Base-by-base conservation (phyloP, 2,797 vertebrate species). In the Morus bassanus region DNA sequence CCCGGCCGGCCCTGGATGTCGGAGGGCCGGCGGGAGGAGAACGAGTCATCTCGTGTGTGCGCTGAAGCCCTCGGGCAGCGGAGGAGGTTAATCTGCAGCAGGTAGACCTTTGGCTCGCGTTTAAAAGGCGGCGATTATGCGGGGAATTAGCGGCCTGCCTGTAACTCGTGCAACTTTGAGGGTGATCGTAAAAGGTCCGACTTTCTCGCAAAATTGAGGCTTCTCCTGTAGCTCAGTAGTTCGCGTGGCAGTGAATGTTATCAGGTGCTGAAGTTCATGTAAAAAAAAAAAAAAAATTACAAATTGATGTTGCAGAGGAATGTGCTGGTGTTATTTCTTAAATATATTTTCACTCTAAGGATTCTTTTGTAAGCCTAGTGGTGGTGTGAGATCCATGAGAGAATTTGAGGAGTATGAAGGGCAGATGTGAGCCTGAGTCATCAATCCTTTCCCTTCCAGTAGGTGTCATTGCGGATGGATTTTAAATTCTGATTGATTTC, bases 81-180 rank as follows among this genome's bases (percentile, higher is more conserved):
- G 95, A 54, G 96, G 94, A 93, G 96, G 94, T 81, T 95, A 95
- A 93, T 93, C 96, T 94, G 88, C 61, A 10, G 91, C 79, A 93
- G 95, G 96, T 74, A 73, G 65, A 75, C 87, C 73, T 95, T 35
- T 59, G 84, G 46, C 73, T 86, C 76, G 10, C 50, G 41, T 93
- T 89, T 74, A n/a, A 60, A 85, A 75, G 69, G 81, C 19, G n/a
- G 6, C 35, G 61, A 37, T 93, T 91, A 73, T 33, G 27, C 39
- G 80, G 57, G 91, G 89, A 88, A 84, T 93, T 83, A 89, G 61
- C 11, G 68, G 72, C n/a, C 51, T 85, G 53, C 23, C 80, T 59
- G 39, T 57, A 89, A 79, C 89, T 97, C 93, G 2, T 16, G 59
- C 43, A 94, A 95, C 91, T 96, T 95, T 73, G 22, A 46, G 60